Base-by-base conservation (phyloP, 2,888 invertebrate species). In the Drosophila anomalata region DNA sequence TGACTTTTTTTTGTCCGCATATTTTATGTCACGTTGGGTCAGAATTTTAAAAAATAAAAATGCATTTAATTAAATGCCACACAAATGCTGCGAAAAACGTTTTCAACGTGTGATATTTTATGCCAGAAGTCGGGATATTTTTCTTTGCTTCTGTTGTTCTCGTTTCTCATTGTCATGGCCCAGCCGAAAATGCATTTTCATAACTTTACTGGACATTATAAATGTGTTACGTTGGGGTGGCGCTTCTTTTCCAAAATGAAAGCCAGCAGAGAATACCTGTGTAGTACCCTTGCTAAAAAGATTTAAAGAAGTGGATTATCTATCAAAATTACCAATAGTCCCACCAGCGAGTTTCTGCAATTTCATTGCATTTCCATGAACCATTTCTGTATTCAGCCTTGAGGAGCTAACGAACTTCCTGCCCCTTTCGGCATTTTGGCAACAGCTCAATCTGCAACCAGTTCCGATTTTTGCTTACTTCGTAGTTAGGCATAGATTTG, bases 51-150 rank as follows among this genome's bases (percentile, higher is more conserved):
- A 53, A 70, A 76, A 61, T 74, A 75, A 78, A 78, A 84, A 83
- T 83, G 77, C 75, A 86, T 88, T 87, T 82, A 88, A 82, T 82
- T 88, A 82, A 82, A 82, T 79, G 87, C 84, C 84, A 72, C 78
- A 86, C 88, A 87, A 81, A 81, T 87, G 80, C 83, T 79, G 73
- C 79, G 60, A 72, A 63, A 74, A 85, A 69, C 79, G 86, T 73
- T 87, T 75, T 52, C 76, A 87, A 65, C 73, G 71, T 70, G 80
- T 76, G 65, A 82, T 81, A 88, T 81, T 86, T 81, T 76, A 72
- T 68, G 71, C 52, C 41, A 70, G 63, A 70, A 73, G 67, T 66
- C 67, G 46, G 66, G 20, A 47, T 63, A 42, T 54, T 36, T 24
- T 20, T 36, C 11, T 41, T 42, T 33, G 36, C 46, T 31, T 20